A percentile compares a stretch with the other conserved stretches of the same genome.
phyloP scores from a whole-genome alignment of 1,140 invertebrate species.

The Hyles vespertilio region DNA sequence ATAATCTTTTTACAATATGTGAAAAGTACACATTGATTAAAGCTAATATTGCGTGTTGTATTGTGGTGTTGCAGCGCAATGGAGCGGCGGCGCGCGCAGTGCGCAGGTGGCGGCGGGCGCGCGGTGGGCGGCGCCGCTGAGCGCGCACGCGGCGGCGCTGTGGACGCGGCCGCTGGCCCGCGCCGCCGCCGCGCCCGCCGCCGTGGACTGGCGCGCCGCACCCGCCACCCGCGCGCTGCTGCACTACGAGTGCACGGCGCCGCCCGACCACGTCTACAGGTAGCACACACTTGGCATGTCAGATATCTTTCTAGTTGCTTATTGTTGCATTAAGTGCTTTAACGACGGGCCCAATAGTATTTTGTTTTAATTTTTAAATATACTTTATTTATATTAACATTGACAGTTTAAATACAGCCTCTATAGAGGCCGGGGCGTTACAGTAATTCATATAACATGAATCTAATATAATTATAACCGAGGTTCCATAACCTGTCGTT shows the following conservation, averaged over 20 bases:
- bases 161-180: constrained; percentile 29
- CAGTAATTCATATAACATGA: too few species aligned
- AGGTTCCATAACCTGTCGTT: too few species aligned
- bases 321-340: too few species aligned
- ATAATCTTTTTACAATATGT: background rate
- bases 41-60: background rate
- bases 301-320: too few species aligned
- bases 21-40: background rate
- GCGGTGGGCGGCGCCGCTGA: constrained; percentile 37
- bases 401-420: too few species aligned
- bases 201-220: constrained; percentile 46
- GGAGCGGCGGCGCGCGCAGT: constrained; percentile 26
- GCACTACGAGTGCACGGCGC: constrained; percentile 51
- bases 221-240: constrained; percentile 27
- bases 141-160: constrained; percentile 28
- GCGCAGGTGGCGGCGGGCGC: constrained; percentile 30
- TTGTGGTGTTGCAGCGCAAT: constrained; percentile 15
- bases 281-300: constrained; percentile 3
- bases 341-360: too few species aligned
- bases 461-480: too few species aligned
- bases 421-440: too few species aligned
- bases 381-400: too few species aligned
- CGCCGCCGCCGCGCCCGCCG: constrained; percentile 24
- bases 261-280: constrained; percentile 50
- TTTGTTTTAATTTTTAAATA: too few species aligned